Conservation (phyloP, 1,140 invertebrate genomes). For the Acromyrmex echinatior region DNA sequence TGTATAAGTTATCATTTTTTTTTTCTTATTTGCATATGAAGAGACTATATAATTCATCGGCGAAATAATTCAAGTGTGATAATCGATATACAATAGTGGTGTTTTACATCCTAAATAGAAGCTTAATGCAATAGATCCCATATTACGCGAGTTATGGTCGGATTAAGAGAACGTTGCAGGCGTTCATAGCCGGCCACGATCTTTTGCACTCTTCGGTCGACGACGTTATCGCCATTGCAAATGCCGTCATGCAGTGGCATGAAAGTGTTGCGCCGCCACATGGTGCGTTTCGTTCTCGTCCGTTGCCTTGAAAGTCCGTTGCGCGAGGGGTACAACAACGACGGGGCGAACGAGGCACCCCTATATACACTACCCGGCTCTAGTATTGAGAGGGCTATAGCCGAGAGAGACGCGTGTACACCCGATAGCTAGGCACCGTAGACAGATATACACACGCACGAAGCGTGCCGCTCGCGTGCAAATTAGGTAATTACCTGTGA, state of each 20-base stretch:
- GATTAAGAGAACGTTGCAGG: conserved; percentile 5
- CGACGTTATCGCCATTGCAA: conserved; percentile 58
- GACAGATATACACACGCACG: conserved; percentile 19
- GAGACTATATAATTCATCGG: not conserved
- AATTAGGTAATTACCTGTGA: conserved; percentile 43
- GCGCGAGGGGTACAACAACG: conserved; percentile 52
- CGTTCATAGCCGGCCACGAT: conserved; percentile 15
- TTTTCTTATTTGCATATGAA: not conserved
- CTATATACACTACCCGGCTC: conserved; percentile 45
- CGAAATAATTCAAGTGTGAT: not conserved
- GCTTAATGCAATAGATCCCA: not conserved
- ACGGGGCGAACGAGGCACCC: conserved; percentile 62
- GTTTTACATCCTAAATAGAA: not conserved
- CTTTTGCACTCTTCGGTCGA: conserved; percentile 8
- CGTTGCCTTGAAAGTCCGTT: conserved; percentile 78
- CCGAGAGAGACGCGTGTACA: conserved; percentile 37
- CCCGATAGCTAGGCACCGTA: conserved; percentile 26
- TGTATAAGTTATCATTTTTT: not conserved
- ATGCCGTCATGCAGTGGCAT: conserved; percentile 25
- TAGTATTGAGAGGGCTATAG: conserved; percentile 33
- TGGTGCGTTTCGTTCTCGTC: conserved; percentile 73
- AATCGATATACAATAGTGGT: conserved; percentile 5
- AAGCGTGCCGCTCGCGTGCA: conserved; percentile 54
- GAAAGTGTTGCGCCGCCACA: conserved; percentile 57
- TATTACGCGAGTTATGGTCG: conserved; percentile 4